These are phyloP conservation scores for Hydrozoanthus gracilis DNA, from an alignment of 92 coral and sea anemone genomes.

Conservation along the genomic window DNA sequence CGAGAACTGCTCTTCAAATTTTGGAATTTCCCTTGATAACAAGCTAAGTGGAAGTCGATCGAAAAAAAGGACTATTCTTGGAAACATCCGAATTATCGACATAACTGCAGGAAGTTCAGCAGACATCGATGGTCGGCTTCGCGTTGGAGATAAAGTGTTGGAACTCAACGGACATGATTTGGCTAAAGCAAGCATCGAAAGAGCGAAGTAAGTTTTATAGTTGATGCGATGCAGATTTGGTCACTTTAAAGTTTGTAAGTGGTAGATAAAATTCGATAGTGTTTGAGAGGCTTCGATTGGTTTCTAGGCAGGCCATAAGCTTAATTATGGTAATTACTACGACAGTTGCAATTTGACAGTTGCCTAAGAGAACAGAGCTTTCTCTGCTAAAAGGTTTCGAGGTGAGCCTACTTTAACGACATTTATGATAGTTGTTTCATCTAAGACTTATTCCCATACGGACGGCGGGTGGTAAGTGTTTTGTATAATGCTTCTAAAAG, in stretches of 20 bases:
- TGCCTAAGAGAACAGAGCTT: too few relatives aligned
- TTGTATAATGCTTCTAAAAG: too few relatives aligned
- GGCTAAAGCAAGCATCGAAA: conserved; percentile 78
- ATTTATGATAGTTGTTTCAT: too few relatives aligned
- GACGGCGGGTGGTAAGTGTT: too few relatives aligned
- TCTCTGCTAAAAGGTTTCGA: too few relatives aligned
- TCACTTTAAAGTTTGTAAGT: conserved; percentile 11
- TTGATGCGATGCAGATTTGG: neutral
- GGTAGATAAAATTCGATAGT: neutral
- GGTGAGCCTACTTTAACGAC: too few relatives aligned
- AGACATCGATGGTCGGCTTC: conserved; percentile 70
- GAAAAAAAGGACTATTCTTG: conserved; percentile 72
- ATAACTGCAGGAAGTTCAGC: conserved; percentile 74
- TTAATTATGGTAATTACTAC: too few relatives aligned
- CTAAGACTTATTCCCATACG: too few relatives aligned
- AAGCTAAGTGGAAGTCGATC: conserved; percentile 49
- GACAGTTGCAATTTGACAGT: too few relatives aligned
- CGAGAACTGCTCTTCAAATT: conserved; percentile 77
- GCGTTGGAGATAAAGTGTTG: conserved; percentile 77
- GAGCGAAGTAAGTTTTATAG: conserved; percentile 72
- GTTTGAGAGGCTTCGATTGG: neutral
- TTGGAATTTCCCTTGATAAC: conserved; percentile 76
- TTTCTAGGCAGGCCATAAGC: neutral
- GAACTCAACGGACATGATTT: conserved; percentile 83
- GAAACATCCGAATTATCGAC: conserved; percentile 80